These are phyloP conservation scores for Habroteleia sp. DNA, from an alignment of 2,888 invertebrate genomes.

Conservation along the genomic window DNA sequence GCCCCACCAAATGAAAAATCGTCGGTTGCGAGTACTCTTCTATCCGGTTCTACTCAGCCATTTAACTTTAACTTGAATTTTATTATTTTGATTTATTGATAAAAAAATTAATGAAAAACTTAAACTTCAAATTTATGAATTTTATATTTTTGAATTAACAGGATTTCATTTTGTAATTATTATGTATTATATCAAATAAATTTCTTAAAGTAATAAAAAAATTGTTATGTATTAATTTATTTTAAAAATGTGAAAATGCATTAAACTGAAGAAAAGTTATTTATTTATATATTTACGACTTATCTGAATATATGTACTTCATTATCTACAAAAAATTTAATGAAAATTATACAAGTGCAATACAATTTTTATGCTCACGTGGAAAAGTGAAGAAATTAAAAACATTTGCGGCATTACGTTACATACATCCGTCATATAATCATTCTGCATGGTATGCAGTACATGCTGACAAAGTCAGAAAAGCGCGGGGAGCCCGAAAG, in stretches of 20 bases:
- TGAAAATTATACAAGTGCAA: slow-evolving; percentile 4
- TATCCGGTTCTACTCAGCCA: slow-evolving; percentile 31
- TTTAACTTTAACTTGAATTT: slow-evolving; percentile 56
- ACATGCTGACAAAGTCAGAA: slow-evolving; percentile 45
- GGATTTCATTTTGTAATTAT: background rate
- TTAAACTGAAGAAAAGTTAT: too few relatives aligned
- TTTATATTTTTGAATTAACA: too few relatives aligned
- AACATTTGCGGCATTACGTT: slow-evolving; percentile 23
- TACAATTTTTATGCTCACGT: background rate
- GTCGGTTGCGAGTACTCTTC: slow-evolving; percentile 40
- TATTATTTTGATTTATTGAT: slow-evolving; percentile 33
- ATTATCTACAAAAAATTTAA: slow-evolving; percentile 2
- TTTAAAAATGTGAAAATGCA: too few relatives aligned
- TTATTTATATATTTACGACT: too few relatives aligned
- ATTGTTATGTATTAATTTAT: too few relatives aligned
- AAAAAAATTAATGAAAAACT: background rate
- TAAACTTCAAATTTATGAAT: too few relatives aligned
- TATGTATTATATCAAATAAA: too few relatives aligned
- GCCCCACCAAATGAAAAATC: slow-evolving; percentile 68
- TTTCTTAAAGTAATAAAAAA: too few relatives aligned
- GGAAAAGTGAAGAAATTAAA: slow-evolving; percentile 28
- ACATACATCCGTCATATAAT: slow-evolving; percentile 68
- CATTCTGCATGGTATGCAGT: slow-evolving; percentile 63
- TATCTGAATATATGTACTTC: background rate
- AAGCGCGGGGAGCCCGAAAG: slow-evolving; percentile 53